Conservation (phyloP, 2,113 vertebrate species). For the Esox niger region DNA sequence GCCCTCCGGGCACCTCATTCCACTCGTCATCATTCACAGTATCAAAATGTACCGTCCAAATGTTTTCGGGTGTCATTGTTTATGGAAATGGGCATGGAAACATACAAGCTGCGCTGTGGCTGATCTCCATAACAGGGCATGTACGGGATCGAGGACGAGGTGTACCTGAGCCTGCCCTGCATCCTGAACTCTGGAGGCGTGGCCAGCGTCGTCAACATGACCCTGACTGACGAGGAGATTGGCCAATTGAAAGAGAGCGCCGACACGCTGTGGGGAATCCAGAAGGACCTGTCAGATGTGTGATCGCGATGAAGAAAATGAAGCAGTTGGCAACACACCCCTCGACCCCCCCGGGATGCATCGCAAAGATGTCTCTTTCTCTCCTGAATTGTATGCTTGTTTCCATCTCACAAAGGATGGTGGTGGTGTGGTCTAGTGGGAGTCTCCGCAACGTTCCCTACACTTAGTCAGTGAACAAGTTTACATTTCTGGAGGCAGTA, state of each 20-base stretch:
- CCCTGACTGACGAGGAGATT: constrained; percentile 84
- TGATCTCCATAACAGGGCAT: constrained; percentile 71
- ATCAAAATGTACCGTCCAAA: too few species aligned
- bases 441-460: too few species aligned
- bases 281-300: constrained; percentile 92
- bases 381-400: not conserved
- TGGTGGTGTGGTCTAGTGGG: too few species aligned
- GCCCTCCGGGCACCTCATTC: too few species aligned
- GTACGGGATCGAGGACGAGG: constrained; percentile 87
- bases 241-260: constrained; percentile 87
- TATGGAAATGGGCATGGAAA: too few species aligned
- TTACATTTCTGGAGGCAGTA: too few species aligned
- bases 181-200: constrained; percentile 83
- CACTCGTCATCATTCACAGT: too few species aligned
- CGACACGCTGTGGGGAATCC: constrained; percentile 88
- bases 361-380: not conserved
- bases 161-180: constrained; percentile 92
- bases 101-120: not conserved
- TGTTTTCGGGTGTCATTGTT: too few species aligned
- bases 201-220: constrained; percentile 89
- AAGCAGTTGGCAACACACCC: not conserved
- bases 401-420: not conserved
- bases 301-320: too few species aligned
- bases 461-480: too few species aligned
- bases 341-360: not conserved